Evolutionary conservation across 2,797 vertebrate species (phyloP).

Genomic region (Chelon auratus): DNA sequence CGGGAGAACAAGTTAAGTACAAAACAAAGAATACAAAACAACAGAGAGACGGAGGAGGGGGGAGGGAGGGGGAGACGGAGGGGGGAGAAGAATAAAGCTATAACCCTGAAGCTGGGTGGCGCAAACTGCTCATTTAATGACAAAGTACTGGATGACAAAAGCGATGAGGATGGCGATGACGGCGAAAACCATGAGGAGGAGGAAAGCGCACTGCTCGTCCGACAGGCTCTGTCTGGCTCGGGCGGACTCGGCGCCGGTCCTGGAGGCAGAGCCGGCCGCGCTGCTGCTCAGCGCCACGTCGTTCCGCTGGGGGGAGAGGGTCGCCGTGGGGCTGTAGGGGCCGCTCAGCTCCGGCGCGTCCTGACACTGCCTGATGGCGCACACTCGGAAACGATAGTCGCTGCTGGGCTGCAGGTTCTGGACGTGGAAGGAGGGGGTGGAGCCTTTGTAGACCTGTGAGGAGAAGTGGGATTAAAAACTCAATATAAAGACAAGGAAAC

Average conservation of each 20-base stretch:
- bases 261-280: constrained; percentile 73
- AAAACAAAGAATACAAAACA: constrained; percentile 70
- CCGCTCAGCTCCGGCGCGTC: constrained; percentile 92
- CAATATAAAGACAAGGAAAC: no score
- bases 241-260: constrained; percentile 81
- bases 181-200: constrained; percentile 96
- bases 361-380: constrained; percentile 95
- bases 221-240: constrained; percentile 89
- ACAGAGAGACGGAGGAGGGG: constrained; percentile 48
- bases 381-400: constrained; percentile 94
- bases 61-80: background rate
- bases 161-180: constrained; percentile 97
- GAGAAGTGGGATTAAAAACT: background rate
- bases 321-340: constrained; percentile 92
- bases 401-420: constrained; percentile 90
- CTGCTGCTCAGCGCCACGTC: constrained; percentile 80
- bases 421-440: constrained; percentile 89
- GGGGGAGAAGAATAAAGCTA: constrained; percentile 66
- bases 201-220: constrained; percentile 95
- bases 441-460: constrained; percentile 90
- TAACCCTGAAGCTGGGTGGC: constrained; percentile 82
- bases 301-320: constrained; percentile 89
- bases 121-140: constrained; percentile 92
- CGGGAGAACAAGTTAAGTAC: constrained; percentile 56
- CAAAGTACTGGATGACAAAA: constrained; percentile 98